Percentiles rank a stretch among this genome's conserved stretches.
Conservation (phyloP, 2,113 vertebrate genomes). For the Orientallactaga bullata region DNA sequence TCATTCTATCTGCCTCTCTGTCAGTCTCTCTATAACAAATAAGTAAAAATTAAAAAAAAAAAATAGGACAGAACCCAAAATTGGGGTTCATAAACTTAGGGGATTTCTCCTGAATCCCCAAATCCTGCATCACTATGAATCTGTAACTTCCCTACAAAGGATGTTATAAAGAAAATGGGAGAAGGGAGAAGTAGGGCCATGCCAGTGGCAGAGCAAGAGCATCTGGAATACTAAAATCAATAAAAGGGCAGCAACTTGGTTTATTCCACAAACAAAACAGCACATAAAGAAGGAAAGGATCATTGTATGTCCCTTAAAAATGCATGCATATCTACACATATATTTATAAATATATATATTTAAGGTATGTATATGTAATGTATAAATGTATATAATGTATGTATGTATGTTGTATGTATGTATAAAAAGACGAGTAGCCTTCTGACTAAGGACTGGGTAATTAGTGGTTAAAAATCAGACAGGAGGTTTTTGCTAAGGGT, state of each 20-base stretch:
- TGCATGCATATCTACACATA: no score
- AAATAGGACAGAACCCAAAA: no score
- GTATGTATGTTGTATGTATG: no score
- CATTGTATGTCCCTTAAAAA: background rate
- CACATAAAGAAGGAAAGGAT: background rate
- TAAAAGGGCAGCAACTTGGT: background rate
- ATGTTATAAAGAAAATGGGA: background rate
- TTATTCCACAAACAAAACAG: slow-evolving; percentile 16
- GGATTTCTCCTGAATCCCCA: background rate
- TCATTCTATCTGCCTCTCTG: no score
- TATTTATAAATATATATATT: no score
- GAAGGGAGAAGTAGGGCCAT: rapidly evolving
- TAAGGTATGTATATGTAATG: no score
- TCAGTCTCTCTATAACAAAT: no score
- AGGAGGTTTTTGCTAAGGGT: background rate
- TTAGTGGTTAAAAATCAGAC: background rate
- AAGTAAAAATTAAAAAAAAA: no score
- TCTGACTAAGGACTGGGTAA: slow-evolving; percentile 7
- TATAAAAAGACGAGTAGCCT: background rate
- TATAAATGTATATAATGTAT: no score
- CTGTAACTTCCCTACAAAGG: background rate
- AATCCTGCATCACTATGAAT: background rate
- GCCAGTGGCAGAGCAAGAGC: background rate
- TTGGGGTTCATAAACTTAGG: no score
- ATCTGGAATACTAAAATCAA: background rate